Conservation (phyloP, 2,797 vertebrate genomes). For the Pyrocephalus nanus region DNA sequence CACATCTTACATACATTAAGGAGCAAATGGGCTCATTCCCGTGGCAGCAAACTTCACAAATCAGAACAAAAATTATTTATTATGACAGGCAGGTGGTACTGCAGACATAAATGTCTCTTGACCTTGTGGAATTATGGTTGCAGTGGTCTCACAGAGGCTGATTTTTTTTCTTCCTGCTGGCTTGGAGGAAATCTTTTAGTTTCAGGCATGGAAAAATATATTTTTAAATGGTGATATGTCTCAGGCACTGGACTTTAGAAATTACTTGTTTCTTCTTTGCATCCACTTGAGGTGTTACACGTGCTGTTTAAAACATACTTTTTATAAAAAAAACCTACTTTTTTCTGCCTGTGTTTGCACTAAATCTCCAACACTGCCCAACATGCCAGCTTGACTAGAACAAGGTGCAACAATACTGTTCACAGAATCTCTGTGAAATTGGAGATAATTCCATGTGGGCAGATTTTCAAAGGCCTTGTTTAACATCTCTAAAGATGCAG, state of each 20-base stretch:
- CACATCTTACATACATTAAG: slow-evolving; percentile 57
- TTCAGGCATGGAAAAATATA: neutral
- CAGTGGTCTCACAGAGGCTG: neutral
- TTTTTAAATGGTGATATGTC: neutral
- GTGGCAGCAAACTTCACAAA: slow-evolving; percentile 43
- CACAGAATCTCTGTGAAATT: neutral
- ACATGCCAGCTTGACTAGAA: neutral
- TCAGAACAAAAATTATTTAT: slow-evolving; percentile 55
- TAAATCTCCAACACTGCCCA: neutral
- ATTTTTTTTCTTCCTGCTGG: neutral
- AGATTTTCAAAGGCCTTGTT: slow-evolving; percentile 22
- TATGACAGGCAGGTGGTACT: slow-evolving; percentile 44
- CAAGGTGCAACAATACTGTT: neutral
- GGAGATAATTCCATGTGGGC: neutral
- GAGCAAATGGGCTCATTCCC: slow-evolving; percentile 55
- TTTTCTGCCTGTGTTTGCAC: neutral
- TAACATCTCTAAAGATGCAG: slow-evolving; percentile 45
- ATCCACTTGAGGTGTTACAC: neutral
- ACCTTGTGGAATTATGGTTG: slow-evolving; percentile 20
- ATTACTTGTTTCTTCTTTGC: neutral
- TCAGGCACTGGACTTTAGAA: neutral
- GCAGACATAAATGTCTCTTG: slow-evolving; percentile 22
- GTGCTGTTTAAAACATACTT: neutral
- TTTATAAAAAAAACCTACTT: neutral
- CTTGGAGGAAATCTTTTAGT: neutral